Base-by-base conservation (phyloP, 2,888 invertebrate species). In the Troglohyphantes excavatus region DNA sequence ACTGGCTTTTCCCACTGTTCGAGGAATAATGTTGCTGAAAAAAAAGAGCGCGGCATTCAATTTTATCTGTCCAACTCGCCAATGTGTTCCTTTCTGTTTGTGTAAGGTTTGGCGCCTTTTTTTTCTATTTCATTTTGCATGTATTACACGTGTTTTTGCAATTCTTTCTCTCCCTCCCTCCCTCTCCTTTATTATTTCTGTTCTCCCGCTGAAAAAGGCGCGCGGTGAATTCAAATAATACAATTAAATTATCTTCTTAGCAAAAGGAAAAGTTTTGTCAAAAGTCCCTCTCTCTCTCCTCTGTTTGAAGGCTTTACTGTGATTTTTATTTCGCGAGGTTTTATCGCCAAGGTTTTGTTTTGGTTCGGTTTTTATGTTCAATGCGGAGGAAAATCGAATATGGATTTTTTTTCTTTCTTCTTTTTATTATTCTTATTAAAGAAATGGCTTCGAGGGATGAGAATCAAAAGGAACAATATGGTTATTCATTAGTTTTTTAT, bases 91-190 rank as follows among this genome's bases (percentile, higher is more conserved):
- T 7, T n/a, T 67, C 59, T 88, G 88, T 88, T 88, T 88, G 88
- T 88, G 43, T 75, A 88, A 88, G 88, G 82, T 61, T 67, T 75
- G 39, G 67, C 39, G 26, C 61, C 29, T 39, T 63, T 33, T 33
- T 53, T 46, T 63, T 73, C 65, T 70, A 33, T 26, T 43, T 78
- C 86, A 86, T 86, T 82, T 82, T 82, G 82, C 81, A 82, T 88
- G 81, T 82, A 82, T 82, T 82, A 82, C 82, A 73, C 88, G 75
- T 88, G 88, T 88, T 88, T 88, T 88, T 88, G 67, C 88, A 82
- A 88, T 88, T 87, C 85, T 61, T 73, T 46, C 33, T 33, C 73
- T 43, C 27, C 27, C 21, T 43, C 13, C 39, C 46, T 11, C 23
- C 72, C 21, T n/a, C 53, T 17, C 53, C 2, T 61, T 61, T 63